phyloP scores from a whole-genome alignment of 37 sponge, comb jelly and placozoan species.

The Aplysina aerophoba region DNA sequence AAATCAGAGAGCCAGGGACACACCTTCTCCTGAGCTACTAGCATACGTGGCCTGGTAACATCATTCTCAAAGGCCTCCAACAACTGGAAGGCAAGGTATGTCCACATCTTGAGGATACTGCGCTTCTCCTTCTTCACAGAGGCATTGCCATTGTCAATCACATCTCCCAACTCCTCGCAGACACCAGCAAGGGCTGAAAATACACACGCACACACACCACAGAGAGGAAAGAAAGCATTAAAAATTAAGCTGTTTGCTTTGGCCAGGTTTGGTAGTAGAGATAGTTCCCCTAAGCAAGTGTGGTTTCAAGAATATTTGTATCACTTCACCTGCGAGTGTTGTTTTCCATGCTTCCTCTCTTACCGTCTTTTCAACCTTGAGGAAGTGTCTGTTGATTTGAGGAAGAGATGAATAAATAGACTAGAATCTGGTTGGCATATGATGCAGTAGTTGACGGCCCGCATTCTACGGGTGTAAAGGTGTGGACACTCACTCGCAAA shows the following conservation, averaged over 20 bases:
- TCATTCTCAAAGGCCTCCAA: constrained; percentile 67
- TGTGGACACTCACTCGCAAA: constrained; percentile 19
- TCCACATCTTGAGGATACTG: constrained; percentile 64
- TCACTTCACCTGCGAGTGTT: constrained; percentile 3
- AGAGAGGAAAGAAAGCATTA: neutral
- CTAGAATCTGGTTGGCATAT: too few relatives aligned
- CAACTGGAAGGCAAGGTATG: constrained; percentile 66
- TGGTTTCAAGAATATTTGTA: too few relatives aligned
- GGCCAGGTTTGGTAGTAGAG: too few relatives aligned
- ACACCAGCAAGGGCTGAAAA: neutral
- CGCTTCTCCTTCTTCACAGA: neutral
- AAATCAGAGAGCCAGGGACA: too few relatives aligned
- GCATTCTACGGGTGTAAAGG: neutral
- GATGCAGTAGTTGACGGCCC: too few relatives aligned
- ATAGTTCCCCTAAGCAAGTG: too few relatives aligned
- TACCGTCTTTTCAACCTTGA: constrained; percentile 13
- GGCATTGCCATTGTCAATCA: neutral
- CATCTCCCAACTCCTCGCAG: constrained; percentile 2
- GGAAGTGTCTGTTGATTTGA: constrained; percentile 28
- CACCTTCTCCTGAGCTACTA: neutral
- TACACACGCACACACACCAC: neutral
- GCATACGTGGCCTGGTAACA: constrained; percentile 13
- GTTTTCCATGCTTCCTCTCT: constrained; percentile 29
- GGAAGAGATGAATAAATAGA: constrained; percentile 5
- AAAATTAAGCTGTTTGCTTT: too few relatives aligned